These are phyloP conservation scores for Lypha dubia DNA, from an alignment of 2,888 invertebrate species.

Conservation along the genomic window DNA sequence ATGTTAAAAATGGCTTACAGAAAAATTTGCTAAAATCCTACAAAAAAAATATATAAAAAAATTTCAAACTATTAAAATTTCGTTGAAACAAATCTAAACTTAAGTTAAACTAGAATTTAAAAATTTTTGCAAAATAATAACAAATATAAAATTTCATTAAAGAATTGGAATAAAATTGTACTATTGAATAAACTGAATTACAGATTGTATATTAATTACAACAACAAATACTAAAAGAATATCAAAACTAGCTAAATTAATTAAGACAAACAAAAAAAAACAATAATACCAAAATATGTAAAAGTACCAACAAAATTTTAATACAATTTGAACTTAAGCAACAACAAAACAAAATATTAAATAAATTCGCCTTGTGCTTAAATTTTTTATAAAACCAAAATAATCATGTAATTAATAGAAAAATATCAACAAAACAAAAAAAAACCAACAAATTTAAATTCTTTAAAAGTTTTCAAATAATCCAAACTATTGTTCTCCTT, in stretches of 20 bases:
- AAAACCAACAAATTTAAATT: conserved; percentile 39
- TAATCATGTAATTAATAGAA: conserved; percentile 22
- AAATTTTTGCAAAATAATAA: conserved; percentile 17
- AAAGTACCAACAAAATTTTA: conserved; percentile 47
- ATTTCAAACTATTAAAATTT: conserved; percentile 30
- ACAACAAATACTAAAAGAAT: conserved; percentile 11
- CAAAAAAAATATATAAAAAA: background rate
- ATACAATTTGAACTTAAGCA: conserved; percentile 50
- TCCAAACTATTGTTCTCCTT: conserved; percentile 1
- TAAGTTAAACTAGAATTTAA: conserved; percentile 48
- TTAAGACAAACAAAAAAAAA: conserved; percentile 10
- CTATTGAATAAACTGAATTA: background rate
- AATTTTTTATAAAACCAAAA: conserved; percentile 58
- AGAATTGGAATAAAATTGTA: conserved; percentile 33
- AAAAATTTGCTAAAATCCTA: conserved; percentile 5
- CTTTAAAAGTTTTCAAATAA: conserved; percentile 47
- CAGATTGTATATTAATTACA: conserved; percentile 27
- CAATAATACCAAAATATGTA: conserved; percentile 11
- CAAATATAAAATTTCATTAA: conserved; percentile 19
- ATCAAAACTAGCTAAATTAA: conserved; percentile 29
- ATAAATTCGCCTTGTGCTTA: conserved; percentile 65
- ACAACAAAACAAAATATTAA: conserved; percentile 25
- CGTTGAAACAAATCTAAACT: background rate
- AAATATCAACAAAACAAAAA: conserved; percentile 22
- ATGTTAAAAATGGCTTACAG: conserved; percentile 44